These are phyloP conservation scores for Regulus satrapa DNA, from an alignment of 2,113 vertebrate genomes.

Conservation along the genomic window DNA sequence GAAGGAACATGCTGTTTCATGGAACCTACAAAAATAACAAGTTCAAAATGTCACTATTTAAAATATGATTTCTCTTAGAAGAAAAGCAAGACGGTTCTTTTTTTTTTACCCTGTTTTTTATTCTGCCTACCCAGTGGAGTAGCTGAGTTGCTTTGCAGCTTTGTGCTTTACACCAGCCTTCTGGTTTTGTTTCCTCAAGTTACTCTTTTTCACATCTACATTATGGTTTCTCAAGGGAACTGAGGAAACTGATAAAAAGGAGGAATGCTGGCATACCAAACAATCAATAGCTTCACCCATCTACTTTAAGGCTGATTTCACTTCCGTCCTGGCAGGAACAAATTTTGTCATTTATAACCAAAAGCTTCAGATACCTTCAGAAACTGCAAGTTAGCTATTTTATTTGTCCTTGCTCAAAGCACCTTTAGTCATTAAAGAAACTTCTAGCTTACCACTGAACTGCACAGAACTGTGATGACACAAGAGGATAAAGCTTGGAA, in stretches of 20 bases:
- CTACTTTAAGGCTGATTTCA: background rate
- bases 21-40: background rate
- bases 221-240: background rate
- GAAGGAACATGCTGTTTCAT: background rate
- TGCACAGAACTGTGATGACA: background rate
- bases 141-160: background rate
- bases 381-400: background rate
- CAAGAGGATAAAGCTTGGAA: background rate
- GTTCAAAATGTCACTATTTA: slow-evolving; percentile 21
- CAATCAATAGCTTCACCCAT: background rate
- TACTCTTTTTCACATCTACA: background rate
- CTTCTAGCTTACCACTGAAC: background rate
- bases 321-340: background rate
- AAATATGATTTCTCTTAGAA: background rate
- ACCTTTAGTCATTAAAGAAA: background rate
- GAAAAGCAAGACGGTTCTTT: background rate
- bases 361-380: background rate
- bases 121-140: background rate
- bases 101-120: background rate
- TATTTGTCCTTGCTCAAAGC: background rate
- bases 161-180: background rate
- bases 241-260: background rate
- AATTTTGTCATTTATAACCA: background rate
- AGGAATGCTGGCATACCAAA: background rate
- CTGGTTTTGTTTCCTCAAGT: background rate